phyloP scores from a whole-genome alignment of 2,888 invertebrate species.

The Lepidonotus clava region DNA sequence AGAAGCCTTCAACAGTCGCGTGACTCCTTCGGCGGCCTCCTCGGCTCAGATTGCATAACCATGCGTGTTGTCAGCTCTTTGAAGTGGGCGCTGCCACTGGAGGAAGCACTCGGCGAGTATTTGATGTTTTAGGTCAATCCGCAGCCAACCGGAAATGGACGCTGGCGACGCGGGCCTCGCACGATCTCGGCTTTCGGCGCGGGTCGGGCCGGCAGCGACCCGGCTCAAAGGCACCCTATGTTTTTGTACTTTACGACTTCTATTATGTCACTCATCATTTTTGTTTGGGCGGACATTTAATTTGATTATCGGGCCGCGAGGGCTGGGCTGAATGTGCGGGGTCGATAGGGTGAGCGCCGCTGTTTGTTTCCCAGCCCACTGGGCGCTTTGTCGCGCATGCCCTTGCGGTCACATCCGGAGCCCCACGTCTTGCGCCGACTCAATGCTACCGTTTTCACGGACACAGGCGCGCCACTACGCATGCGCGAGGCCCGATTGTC shows the following conservation, averaged over 20 bases:
- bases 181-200: slow-evolving; percentile 41
- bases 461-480: slow-evolving; percentile 18
- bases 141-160: slow-evolving; percentile 47
- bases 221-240: slow-evolving; percentile 45
- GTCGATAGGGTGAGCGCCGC: slow-evolving; percentile 43
- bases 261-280: slow-evolving; percentile 53
- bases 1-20: not conserved
- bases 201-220: slow-evolving; percentile 12
- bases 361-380: slow-evolving; percentile 51
- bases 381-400: slow-evolving; percentile 44
- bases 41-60: slow-evolving; percentile 47
- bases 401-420: slow-evolving; percentile 42
- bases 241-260: slow-evolving; percentile 53
- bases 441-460: slow-evolving; percentile 51
- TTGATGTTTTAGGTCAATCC: slow-evolving; percentile 52
- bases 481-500: slow-evolving; percentile 44
- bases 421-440: slow-evolving; percentile 42
- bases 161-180: not conserved
- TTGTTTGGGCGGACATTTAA: slow-evolving; percentile 51
- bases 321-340: slow-evolving; percentile 40
- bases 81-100: not conserved
- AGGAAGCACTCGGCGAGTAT: slow-evolving; percentile 14
- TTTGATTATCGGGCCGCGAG: slow-evolving; percentile 52
- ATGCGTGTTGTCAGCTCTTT: slow-evolving; percentile 28
- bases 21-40: slow-evolving; percentile 27